These are phyloP conservation scores for Campopleginae sp. DNA, from an alignment of 2,888 invertebrate species.

Conservation along the genomic window DNA sequence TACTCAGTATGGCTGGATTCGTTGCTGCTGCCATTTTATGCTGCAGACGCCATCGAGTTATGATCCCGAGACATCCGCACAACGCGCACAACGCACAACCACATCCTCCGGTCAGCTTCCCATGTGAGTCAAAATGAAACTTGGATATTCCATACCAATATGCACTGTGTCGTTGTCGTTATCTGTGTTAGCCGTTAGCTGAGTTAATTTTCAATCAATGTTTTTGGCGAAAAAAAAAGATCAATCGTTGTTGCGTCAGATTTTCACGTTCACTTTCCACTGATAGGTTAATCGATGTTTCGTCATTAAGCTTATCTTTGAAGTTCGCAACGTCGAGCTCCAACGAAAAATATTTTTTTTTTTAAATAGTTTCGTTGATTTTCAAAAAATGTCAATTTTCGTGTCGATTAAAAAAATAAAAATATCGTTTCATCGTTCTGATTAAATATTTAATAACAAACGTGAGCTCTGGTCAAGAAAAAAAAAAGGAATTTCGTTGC, in stretches of 20 bases:
- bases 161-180: slow-evolving; percentile 27
- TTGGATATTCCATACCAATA: slow-evolving; percentile 34
- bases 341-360: no score
- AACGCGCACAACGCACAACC: slow-evolving; percentile 82
- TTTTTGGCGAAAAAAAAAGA: not conserved
- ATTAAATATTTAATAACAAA: no score
- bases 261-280: not conserved
- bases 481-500: no score
- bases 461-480: no score
- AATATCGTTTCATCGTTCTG: no score
- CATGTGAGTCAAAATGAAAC: slow-evolving; percentile 79
- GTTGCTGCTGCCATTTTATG: slow-evolving; percentile 90
- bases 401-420: no score
- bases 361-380: no score
- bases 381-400: no score
- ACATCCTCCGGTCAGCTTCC: slow-evolving; percentile 82
- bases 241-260: not conserved
- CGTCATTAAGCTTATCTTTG: not conserved
- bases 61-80: slow-evolving; percentile 82
- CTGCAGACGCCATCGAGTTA: slow-evolving; percentile 89
- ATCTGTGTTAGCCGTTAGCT: not conserved
- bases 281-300: not conserved
- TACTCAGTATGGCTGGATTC: slow-evolving; percentile 89
- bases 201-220: not conserved
- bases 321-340: no score